Evolutionary conservation across 1,140 invertebrate genomes (phyloP).

Genomic region (Drosophila tristis): DNA sequence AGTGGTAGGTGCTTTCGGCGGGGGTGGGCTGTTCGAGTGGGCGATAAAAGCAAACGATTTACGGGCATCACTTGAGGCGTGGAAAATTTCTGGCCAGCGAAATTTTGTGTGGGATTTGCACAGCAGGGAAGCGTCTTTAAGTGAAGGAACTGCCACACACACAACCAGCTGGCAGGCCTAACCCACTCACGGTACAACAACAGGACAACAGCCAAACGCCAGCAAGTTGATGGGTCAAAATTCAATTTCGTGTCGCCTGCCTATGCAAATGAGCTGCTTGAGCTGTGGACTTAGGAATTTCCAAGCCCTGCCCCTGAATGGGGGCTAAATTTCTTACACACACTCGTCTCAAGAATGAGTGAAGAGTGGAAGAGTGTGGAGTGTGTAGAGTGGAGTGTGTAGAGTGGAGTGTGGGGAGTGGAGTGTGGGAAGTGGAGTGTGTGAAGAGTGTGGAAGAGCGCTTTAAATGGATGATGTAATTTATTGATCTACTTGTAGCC

Average conservation of each 20-base stretch:
- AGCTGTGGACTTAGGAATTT: constrained; percentile 16
- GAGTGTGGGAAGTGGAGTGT: no score
- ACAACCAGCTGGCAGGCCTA: neutral
- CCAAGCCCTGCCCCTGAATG: no score
- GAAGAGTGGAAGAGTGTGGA: no score
- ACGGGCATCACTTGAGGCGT: neutral
- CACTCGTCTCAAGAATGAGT: no score
- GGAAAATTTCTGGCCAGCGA: constrained; percentile 10
- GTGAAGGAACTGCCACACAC: neutral
- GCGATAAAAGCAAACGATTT: constrained; percentile 13
- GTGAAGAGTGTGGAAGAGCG: neutral
- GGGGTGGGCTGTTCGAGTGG: neutral
- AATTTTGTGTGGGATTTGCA: no score
- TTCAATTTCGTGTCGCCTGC: constrained; percentile 19
- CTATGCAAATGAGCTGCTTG: constrained; percentile 42
- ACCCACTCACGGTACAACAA: no score
- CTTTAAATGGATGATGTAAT: constrained; percentile 23
- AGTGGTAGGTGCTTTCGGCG: constrained; percentile 63
- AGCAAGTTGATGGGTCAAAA: constrained; percentile 24
- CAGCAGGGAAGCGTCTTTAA: no score
- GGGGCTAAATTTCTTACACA: no score
- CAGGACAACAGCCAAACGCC: no score
- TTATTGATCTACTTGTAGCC: constrained; percentile 58
- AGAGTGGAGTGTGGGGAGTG: no score
- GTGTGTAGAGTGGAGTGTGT: no score